Evolutionary conservation across 2,888 invertebrate genomes (phyloP).

Genomic region (Colletes collaris): DNA sequence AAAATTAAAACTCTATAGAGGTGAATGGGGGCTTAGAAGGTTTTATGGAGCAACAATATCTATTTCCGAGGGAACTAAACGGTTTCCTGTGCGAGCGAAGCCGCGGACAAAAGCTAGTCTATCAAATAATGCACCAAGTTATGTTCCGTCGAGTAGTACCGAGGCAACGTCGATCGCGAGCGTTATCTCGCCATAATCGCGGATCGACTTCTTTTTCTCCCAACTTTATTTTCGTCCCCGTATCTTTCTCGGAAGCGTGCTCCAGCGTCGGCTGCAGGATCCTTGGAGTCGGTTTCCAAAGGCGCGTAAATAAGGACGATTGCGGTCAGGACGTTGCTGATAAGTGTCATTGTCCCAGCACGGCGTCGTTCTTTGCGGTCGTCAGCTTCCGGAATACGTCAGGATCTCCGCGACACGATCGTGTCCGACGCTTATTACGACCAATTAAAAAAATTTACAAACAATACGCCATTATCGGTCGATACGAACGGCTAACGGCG

Average conservation of each 20-base stretch:
- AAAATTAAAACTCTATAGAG: too few species aligned
- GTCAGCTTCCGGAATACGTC: slow-evolving; percentile 75
- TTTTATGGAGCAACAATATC: too few species aligned
- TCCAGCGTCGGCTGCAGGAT: slow-evolving; percentile 20
- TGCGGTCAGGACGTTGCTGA: slow-evolving; percentile 70
- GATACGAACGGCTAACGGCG: too few species aligned
- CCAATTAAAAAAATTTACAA: slow-evolving; percentile 43
- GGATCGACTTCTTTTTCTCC: background rate
- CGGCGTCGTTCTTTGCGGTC: slow-evolving; percentile 69
- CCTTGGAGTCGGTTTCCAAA: slow-evolving; percentile 18
- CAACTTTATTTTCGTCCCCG: slow-evolving; percentile 4
- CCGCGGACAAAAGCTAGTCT: too few species aligned
- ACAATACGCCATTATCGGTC: slow-evolving; percentile 36
- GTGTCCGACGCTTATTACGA: slow-evolving; percentile 7
- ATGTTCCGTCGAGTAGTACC: too few species aligned
- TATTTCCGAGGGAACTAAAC: too few species aligned
- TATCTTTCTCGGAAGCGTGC: slow-evolving; percentile 44
- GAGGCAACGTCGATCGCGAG: background rate
- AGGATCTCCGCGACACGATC: slow-evolving; percentile 50
- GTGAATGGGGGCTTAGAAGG: too few species aligned
- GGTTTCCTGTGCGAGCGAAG: too few species aligned
- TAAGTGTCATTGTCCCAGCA: slow-evolving; percentile 77
- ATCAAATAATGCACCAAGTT: too few species aligned
- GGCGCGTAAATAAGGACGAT: slow-evolving; percentile 56
- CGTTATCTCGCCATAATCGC: background rate